Conservation (phyloP, 2,797 vertebrate species). For the Platyrinchus mystaceus region DNA sequence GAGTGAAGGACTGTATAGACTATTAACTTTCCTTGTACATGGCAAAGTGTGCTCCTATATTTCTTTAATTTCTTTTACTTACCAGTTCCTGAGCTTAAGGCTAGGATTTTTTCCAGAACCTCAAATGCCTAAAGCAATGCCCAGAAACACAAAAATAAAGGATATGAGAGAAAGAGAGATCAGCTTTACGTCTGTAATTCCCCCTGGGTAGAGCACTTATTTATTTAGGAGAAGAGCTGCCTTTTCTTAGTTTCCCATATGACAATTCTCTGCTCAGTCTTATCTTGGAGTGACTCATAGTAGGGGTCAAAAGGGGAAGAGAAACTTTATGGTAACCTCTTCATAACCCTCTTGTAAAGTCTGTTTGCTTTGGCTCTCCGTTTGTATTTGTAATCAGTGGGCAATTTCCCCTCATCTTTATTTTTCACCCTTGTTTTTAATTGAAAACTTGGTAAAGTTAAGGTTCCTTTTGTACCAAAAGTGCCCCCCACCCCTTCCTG, state of each 20-base stretch:
- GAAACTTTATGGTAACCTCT: constrained; percentile 11
- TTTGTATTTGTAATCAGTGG: not conserved
- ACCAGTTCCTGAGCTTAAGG: not conserved
- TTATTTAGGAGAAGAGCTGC: constrained; percentile 5
- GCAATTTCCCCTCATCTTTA: not conserved
- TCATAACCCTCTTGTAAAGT: not conserved
- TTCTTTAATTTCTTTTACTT: not conserved
- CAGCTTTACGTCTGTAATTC: not conserved
- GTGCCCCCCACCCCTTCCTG: not conserved
- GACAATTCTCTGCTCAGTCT: not conserved
- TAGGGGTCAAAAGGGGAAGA: constrained; percentile 10
- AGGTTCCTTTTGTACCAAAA: not conserved
- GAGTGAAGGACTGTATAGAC: not conserved
- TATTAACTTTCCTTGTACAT: not conserved
- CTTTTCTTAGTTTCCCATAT: constrained; percentile 28
- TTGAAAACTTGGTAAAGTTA: not conserved
- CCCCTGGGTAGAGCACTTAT: not conserved
- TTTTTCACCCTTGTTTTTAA: constrained; percentile 1
- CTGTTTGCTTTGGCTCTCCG: not conserved
- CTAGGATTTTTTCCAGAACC: not conserved
- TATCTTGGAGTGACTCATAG: constrained; percentile 59
- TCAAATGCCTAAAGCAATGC: not conserved
- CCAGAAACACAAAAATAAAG: constrained; percentile 10
- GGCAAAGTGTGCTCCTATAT: not conserved
- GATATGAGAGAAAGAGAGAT: not conserved